phyloP scores from a whole-genome alignment of 2,113 vertebrate species.

The Cervus canadensis region DNA sequence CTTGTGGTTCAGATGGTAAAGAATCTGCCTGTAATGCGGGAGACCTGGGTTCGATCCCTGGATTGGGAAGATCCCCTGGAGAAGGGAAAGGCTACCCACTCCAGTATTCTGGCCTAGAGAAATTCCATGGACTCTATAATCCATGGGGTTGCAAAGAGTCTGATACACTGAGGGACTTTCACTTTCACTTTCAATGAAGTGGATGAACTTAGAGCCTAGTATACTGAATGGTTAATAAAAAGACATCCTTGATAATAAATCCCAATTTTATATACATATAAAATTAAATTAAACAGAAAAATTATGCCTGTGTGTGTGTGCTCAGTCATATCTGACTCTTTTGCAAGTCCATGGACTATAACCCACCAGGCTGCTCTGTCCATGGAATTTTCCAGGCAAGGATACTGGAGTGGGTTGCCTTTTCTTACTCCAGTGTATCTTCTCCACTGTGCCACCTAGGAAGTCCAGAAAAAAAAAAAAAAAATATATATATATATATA shows the following conservation, averaged over 20 bases:
- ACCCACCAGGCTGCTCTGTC: neutral
- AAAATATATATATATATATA: neutral
- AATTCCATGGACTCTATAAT: neutral
- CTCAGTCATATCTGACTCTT: neutral
- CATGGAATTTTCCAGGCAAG: neutral
- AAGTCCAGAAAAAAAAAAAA: neutral
- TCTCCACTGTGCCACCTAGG: neutral
- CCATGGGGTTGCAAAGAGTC: neutral
- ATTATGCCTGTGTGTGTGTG: neutral
- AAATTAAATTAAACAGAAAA: neutral
- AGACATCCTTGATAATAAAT: neutral
- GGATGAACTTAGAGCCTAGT: neutral
- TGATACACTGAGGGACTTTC: neutral
- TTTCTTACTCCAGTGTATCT: neutral
- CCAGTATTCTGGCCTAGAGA: neutral
- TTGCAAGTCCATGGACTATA: neutral
- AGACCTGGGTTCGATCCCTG: fast-evolving
- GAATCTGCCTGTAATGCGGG: neutral
- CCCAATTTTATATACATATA: neutral
- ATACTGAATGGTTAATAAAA: neutral
- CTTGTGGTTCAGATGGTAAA: neutral
- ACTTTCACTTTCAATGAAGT: neutral
- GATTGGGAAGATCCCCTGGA: neutral
- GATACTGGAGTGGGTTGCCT: neutral
- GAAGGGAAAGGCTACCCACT: neutral